These are phyloP conservation scores for Amphipoea lucens DNA, from an alignment of 2,888 invertebrate species.

Conservation along the genomic window DNA sequence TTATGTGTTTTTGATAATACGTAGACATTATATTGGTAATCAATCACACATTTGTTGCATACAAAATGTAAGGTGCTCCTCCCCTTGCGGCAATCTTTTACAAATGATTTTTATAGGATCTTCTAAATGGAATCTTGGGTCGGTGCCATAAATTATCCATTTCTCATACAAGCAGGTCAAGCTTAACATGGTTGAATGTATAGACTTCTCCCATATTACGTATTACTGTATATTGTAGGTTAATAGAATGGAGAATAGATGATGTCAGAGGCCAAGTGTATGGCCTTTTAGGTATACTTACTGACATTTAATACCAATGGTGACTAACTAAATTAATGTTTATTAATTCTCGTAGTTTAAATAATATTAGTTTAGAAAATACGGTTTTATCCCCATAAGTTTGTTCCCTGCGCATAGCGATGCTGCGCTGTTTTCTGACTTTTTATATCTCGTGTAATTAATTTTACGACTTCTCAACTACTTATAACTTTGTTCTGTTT, in stretches of 20 bases:
- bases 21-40: slow-evolving; percentile 1
- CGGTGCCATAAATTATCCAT: slow-evolving; percentile 36
- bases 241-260: slow-evolving; percentile 58
- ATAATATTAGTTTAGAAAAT: background rate
- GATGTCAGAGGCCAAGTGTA: slow-evolving; percentile 49
- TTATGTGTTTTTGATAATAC: slow-evolving; percentile 36
- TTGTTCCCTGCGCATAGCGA: background rate
- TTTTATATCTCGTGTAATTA: slow-evolving; percentile 5
- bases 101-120: slow-evolving; percentile 5
- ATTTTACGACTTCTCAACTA: slow-evolving; percentile 8
- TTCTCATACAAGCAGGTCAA: slow-evolving; percentile 48
- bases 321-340: slow-evolving; percentile 17
- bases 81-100: slow-evolving; percentile 4
- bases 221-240: slow-evolving; percentile 43
- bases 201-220: slow-evolving; percentile 44
- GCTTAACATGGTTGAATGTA: slow-evolving; percentile 36
- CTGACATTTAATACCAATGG: slow-evolving; percentile 23
- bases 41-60: slow-evolving; percentile 23
- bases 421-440: background rate
- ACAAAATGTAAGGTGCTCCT: background rate
- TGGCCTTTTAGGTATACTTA: slow-evolving; percentile 40
- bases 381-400: background rate
- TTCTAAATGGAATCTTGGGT: slow-evolving; percentile 32
- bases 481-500: no score
- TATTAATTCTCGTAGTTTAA: background rate